Conservation (phyloP, 2,113 vertebrate genomes). For the Bos indicus region DNA sequence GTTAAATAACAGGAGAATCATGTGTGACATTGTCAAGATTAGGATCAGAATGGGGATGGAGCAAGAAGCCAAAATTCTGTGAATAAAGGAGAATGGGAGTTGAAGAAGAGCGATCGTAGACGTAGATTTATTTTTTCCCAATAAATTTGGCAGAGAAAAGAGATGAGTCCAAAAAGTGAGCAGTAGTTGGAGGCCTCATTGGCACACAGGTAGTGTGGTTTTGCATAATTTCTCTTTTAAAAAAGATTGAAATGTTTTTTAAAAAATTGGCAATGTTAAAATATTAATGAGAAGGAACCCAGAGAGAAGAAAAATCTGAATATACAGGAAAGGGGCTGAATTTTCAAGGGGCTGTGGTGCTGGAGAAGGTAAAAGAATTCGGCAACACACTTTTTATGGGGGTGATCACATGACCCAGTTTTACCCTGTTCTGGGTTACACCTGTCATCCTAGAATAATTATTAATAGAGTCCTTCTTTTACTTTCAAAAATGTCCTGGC, state of each 20-base stretch:
- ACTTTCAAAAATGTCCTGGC: slow-evolving; percentile 24
- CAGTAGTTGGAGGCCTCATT: background rate
- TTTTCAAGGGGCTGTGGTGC: background rate
- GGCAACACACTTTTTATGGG: background rate
- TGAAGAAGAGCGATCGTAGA: background rate
- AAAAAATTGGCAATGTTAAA: background rate
- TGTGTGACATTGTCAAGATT: background rate
- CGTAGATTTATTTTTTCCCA: background rate
- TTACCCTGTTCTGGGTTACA: slow-evolving; percentile 33
- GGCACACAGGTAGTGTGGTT: background rate
- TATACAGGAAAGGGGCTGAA: background rate
- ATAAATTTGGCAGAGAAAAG: background rate
- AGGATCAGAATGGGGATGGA: background rate
- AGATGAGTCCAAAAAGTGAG: background rate
- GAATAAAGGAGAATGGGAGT: background rate
- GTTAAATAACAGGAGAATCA: background rate
- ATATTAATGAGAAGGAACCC: background rate
- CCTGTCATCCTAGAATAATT: slow-evolving; percentile 58
- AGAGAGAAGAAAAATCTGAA: background rate
- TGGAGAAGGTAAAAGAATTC: background rate
- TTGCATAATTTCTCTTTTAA: background rate
- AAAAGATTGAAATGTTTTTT: background rate
- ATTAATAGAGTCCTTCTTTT: slow-evolving; percentile 62
- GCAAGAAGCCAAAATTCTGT: background rate
- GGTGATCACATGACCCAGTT: background rate